These are phyloP conservation scores for Agrotis exclamationis DNA, from an alignment of 2,888 invertebrate species.

Conservation along the genomic window DNA sequence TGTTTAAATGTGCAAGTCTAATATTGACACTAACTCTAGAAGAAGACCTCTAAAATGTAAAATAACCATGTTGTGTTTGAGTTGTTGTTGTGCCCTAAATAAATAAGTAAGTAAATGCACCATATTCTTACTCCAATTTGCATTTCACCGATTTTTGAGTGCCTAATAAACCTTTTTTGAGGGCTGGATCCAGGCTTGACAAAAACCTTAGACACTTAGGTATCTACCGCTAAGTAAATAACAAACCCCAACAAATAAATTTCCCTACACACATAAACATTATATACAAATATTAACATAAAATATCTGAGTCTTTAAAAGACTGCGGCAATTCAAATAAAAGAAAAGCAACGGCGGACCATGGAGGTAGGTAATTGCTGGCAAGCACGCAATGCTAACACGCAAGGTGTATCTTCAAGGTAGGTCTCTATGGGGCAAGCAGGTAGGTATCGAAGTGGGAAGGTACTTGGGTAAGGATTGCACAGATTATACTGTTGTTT, in stretches of 20 bases:
- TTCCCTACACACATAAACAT: constrained; percentile 61
- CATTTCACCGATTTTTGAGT: too few relatives aligned
- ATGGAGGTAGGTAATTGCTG: constrained; percentile 53
- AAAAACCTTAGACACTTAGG: neutral
- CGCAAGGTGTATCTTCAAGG: constrained; percentile 60
- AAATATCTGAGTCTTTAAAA: constrained; percentile 55
- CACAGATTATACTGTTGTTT: too few relatives aligned
- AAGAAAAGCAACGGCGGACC: constrained; percentile 54
- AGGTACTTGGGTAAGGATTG: too few relatives aligned
- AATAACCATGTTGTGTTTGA: too few relatives aligned
- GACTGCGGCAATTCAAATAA: constrained; percentile 62
- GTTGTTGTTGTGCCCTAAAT: too few relatives aligned
- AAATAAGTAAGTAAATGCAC: too few relatives aligned
- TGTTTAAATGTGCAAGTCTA: too few relatives aligned
- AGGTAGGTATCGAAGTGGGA: constrained; percentile 36
- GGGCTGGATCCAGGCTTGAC: too few relatives aligned
- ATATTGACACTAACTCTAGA: too few relatives aligned
- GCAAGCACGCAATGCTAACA: constrained; percentile 55
- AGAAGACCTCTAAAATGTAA: too few relatives aligned
- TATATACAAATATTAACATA: constrained; percentile 60
- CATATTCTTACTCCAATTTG: too few relatives aligned
- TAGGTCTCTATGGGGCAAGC: constrained; percentile 32
- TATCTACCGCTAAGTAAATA: constrained; percentile 33
- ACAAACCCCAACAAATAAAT: constrained; percentile 23
- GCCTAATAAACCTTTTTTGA: too few relatives aligned